Evolutionary conservation across 1,140 invertebrate genomes (phyloP).

Genomic region (Papilio glaucus): DNA sequence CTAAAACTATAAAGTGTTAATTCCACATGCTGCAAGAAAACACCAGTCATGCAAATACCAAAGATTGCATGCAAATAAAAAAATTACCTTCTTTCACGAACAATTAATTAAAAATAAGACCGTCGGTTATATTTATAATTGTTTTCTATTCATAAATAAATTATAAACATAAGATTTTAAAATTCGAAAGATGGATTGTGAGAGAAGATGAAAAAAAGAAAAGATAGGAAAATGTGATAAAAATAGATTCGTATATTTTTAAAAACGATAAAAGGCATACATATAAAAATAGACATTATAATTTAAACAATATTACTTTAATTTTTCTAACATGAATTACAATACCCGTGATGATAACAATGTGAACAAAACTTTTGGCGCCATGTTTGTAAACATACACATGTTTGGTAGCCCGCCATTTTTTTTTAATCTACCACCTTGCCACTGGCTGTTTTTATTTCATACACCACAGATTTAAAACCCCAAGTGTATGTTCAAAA

Average conservation of each 20-base stretch:
- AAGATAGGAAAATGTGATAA: conserved; percentile 46
- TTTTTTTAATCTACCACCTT: background rate
- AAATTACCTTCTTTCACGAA: conserved; percentile 30
- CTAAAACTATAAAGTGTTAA: background rate
- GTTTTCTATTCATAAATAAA: no score
- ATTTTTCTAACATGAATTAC: conserved; percentile 52
- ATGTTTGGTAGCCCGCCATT: background rate
- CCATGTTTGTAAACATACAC: conserved; percentile 6
- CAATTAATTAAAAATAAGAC: background rate
- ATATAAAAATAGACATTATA: conserved; percentile 72
- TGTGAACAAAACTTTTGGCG: background rate
- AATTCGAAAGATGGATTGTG: conserved; percentile 17
- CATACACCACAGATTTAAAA: conserved; percentile 4
- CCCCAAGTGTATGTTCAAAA: conserved; percentile 9
- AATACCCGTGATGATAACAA: conserved; percentile 37
- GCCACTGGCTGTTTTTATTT: background rate
- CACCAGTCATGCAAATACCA: background rate
- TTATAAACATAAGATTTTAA: no score
- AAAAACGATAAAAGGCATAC: conserved; percentile 52
- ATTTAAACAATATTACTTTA: conserved; percentile 51
- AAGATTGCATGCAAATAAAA: conserved; percentile 17
- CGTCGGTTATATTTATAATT: no score
- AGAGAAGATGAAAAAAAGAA: conserved; percentile 43
- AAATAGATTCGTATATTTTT: conserved; percentile 65
- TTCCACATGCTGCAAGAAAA: background rate